Base-by-base conservation (phyloP, 2,797 vertebrate genomes). In the Ctenopoma kingsleyae region DNA sequence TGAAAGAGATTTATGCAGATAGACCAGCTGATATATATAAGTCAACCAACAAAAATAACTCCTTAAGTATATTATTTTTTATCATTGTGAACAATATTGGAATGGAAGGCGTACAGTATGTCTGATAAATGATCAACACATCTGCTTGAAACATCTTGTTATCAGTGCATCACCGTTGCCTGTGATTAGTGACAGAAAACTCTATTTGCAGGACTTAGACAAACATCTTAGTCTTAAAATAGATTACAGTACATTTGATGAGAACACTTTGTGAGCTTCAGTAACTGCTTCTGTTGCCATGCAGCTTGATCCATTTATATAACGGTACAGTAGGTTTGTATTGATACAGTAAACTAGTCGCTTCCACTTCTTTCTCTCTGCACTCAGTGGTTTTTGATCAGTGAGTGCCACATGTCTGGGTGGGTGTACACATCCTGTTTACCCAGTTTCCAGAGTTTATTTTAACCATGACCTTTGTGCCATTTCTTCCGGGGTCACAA, bases 391-490 rank as follows among this genome's bases (percentile, higher is more conserved):
- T 22, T 40, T 87, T 84, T 89, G 84, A 89, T 80, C 76, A 83
- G 76, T 71, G 78, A 76, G 77, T 27, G 62, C 80, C 85, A 84
- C 83, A 72, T 82, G 88, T 82, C 69, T 72, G 77, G 72, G 71
- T 58, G 82, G 76, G 67, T 82, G 83, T 75, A 74, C 67, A 73
- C 85, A 87, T 92, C 89, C 90, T 91, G 89, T 90, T 91, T 87
- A 90, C 73, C 52, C 75, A 83, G 76, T 80, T 71, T 83, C 36
- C 50, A 54, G 52, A 52, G 77, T 91, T 90, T 87, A 87, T 90
- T 89, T 89, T 87, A 84, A 89, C 87, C 64, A 44, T 68, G 84
- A 91, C 82, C 85, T 63, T 60, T 64, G 36, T 67, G 46, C 40
- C 67, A 53, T 67, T 68, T 59, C 58, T 60, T 54, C 53, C 1